These are phyloP conservation scores for Anoura caudifer DNA, from an alignment of 2,113 vertebrate species.

Conservation along the genomic window DNA sequence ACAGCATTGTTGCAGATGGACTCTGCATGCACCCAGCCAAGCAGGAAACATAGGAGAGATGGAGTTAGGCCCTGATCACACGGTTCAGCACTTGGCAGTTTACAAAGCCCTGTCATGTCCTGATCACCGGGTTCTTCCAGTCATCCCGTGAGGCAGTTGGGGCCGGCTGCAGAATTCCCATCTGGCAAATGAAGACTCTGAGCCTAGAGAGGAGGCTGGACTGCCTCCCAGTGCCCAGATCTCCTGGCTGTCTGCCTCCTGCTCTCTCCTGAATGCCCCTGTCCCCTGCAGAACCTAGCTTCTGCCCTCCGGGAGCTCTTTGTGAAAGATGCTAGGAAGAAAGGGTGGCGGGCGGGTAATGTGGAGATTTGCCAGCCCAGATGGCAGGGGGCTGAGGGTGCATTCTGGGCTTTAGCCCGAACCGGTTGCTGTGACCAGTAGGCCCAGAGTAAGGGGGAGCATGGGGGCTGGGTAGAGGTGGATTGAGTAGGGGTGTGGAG, in stretches of 20 bases:
- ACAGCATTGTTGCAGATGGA: rapidly evolving
- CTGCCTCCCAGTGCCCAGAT: not conserved
- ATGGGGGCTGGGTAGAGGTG: too few relatives aligned
- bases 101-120: not conserved
- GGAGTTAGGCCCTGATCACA: not conserved
- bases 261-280: not conserved
- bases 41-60: not conserved
- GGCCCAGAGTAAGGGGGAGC: not conserved
- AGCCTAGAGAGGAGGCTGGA: not conserved
- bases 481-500: not conserved
- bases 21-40: rapidly evolving
- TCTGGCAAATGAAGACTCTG: not conserved
- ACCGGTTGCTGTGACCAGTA: not conserved
- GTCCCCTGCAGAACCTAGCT: not conserved
- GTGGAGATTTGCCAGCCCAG: not conserved
- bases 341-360: not conserved
- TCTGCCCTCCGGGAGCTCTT: not conserved
- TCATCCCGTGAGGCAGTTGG: not conserved
- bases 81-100: not conserved
- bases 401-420: not conserved
- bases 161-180: not conserved
- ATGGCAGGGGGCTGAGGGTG: not conserved
- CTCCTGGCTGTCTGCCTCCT: not conserved
- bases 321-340: not conserved
- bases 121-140: not conserved